Conservation (phyloP, 1,140 invertebrate species). For the Melanaphis sacchari region DNA sequence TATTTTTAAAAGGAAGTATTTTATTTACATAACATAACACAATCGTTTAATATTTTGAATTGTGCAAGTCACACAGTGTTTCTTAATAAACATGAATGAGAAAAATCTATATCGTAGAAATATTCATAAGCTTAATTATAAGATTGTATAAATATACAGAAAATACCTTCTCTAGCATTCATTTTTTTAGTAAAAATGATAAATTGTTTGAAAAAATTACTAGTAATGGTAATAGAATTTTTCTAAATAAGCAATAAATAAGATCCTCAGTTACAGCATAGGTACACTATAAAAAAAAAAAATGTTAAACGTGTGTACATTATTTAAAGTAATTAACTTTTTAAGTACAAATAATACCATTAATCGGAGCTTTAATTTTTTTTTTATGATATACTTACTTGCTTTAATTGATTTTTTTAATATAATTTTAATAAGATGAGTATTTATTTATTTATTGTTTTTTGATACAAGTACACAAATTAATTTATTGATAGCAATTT, state of each 20-base stretch:
- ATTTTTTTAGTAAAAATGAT: too few species aligned
- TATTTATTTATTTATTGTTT: neutral
- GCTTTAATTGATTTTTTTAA: neutral
- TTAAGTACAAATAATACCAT: neutral
- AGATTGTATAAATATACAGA: neutral
- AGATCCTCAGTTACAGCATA: neutral
- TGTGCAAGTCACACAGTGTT: neutral
- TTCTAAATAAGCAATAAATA: neutral
- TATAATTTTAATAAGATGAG: neutral
- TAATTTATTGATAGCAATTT: too few species aligned
- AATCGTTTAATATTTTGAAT: neutral
- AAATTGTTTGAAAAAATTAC: neutral
- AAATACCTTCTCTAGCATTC: too few species aligned
- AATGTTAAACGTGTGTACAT: neutral
- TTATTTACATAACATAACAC: too few species aligned
- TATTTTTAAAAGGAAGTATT: too few species aligned
- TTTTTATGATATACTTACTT: neutral
- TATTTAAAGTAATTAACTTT: neutral
- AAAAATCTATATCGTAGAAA: neutral
- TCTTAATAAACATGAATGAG: neutral
- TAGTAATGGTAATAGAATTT: neutral
- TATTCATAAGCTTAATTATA: neutral
- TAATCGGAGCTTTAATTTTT: neutral
- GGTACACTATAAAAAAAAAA: neutral
- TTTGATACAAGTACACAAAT: too few species aligned